Evolutionary conservation across 2,113 vertebrate species (phyloP).

Genomic region (Morone chrysops): DNA sequence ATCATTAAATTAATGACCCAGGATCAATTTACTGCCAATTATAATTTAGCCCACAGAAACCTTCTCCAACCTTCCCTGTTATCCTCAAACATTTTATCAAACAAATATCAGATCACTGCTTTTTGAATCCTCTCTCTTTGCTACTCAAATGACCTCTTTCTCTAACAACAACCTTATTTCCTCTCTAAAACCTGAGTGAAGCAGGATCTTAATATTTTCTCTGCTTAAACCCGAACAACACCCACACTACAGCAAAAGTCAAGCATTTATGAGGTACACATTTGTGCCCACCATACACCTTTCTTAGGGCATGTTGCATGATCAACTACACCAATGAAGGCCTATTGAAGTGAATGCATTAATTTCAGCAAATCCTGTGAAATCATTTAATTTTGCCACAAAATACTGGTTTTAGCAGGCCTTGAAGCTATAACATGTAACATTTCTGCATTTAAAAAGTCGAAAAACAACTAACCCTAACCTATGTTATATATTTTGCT

Average conservation of each 20-base stretch:
- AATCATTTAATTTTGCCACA: not conserved
- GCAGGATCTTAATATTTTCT: not conserved
- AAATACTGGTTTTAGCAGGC: not conserved
- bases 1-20: not conserved
- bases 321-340: not conserved
- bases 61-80: not conserved
- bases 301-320: not conserved
- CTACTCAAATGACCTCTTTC: slow-evolving; percentile 1
- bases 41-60: not conserved
- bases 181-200: slow-evolving; percentile 4
- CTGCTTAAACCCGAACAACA: slow-evolving; percentile 9
- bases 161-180: not conserved
- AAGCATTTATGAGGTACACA: not conserved
- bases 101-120: not conserved
- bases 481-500: too few relatives aligned
- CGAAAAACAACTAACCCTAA: too few relatives aligned
- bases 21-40: not conserved
- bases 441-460: too few relatives aligned
- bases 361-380: not conserved
- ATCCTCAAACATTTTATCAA: not conserved
- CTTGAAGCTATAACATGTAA: not conserved
- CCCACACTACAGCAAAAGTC: slow-evolving; percentile 31
- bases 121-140: not conserved
- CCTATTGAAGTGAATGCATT: not conserved
- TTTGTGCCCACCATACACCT: not conserved